Base-by-base conservation (phyloP, 2,113 vertebrate species). In the Seriola rivoliana region DNA sequence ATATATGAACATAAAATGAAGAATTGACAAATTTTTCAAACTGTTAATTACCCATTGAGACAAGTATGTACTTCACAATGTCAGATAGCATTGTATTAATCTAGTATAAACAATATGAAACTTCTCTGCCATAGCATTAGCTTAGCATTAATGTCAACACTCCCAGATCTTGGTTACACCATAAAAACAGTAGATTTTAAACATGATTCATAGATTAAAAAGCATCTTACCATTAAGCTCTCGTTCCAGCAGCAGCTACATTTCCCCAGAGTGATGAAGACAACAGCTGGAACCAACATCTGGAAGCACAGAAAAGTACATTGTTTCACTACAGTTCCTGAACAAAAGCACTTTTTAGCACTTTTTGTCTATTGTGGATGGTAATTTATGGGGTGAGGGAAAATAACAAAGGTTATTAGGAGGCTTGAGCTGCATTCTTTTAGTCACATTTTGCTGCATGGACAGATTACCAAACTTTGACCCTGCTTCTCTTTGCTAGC, bases 241-340 rank as follows among this genome's bases (percentile, higher is more conserved):
- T 97, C 78, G 12, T 96, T 96, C 38, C 96, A 97, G 23, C 97
- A 98, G 90, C 97, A 97, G 17, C 94, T 95, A 88, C 96, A 97
- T 85, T 97, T 96, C 82, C 96, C 95, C 93, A 99, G 91, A 75
- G 95, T 96, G 92, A 96, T 68, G 93, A 99, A 99, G 67, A 96
- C 94, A 68, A 96, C 87, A 16, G 94, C 95, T 5, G 98, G 96
- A 85, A 99, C 88, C 82, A 99, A 87, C 95, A 98, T 97, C 98
- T 99, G 86, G 6, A 67, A 65, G 21, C 14, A 93, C n/a, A 89
- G 17, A 81, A 64, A 78, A 65, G 1, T 7, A 48, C 17, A 12
- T 23, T 32, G 11, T 19, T 17, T 42, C 29, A 29, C 29, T 29
- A 29, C 1, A 13, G 21, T 19, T 38, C 59, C 13, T 19, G 13